Conservation (phyloP, 1,140 invertebrate species). For the Berghia stephanieae region DNA sequence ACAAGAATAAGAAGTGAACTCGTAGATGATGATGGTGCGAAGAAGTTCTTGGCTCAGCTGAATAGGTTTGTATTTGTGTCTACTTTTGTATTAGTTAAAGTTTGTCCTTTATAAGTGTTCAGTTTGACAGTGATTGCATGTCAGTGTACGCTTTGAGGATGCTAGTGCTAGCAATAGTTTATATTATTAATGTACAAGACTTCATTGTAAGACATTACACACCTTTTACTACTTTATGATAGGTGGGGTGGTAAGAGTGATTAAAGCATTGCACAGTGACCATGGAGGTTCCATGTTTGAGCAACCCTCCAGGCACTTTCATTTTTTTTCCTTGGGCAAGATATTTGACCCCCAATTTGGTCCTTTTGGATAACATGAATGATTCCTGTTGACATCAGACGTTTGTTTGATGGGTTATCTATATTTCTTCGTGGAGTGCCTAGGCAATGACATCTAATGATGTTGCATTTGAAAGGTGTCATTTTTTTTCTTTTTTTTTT, state of each 20-base stretch:
- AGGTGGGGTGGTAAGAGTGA: background rate
- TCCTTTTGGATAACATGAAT: too few relatives aligned
- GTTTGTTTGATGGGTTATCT: too few relatives aligned
- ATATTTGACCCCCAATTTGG: too few relatives aligned
- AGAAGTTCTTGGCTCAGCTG: constrained; percentile 38
- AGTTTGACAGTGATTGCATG: background rate
- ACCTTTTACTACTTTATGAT: background rate
- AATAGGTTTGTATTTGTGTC: constrained; percentile 36
- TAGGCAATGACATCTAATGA: too few relatives aligned
- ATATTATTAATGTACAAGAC: background rate
- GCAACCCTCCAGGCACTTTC: too few relatives aligned
- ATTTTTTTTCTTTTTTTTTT: too few relatives aligned
- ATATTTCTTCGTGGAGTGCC: too few relatives aligned
- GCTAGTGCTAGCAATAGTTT: background rate
- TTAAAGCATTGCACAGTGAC: too few relatives aligned
- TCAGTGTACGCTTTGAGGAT: background rate
- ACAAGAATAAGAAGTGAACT: constrained; percentile 36
- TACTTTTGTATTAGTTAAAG: background rate
- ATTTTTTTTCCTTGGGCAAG: too few relatives aligned
- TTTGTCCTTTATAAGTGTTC: background rate
- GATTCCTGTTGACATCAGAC: too few relatives aligned
- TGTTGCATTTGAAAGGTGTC: too few relatives aligned
- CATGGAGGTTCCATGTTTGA: too few relatives aligned
- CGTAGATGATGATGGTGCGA: constrained; percentile 35
- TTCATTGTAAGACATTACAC: background rate